A percentile compares a stretch with the other conserved stretches of the same genome.
phyloP scores from a whole-genome alignment of 2,113 vertebrate species.

The Chamaea fasciata region DNA sequence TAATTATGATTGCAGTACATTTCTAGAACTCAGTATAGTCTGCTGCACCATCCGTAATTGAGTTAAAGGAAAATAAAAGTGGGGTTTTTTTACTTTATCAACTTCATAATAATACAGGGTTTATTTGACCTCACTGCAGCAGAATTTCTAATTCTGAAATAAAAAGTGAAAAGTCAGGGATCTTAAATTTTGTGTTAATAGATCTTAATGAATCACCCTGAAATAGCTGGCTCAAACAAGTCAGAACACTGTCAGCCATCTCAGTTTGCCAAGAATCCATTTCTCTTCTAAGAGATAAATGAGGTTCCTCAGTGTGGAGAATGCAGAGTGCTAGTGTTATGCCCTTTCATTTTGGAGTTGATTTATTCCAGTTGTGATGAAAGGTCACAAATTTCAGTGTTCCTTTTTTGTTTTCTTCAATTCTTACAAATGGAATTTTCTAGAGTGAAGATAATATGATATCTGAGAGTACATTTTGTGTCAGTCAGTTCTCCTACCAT shows the following conservation, averaged over 20 bases:
- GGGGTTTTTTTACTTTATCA: constrained; percentile 15
- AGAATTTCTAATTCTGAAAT: constrained; percentile 70
- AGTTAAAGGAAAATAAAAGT: constrained; percentile 36
- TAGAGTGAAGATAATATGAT: neutral
- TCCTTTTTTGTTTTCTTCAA: neutral
- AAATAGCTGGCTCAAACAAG: constrained; percentile 71
- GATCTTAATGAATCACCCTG: constrained; percentile 64
- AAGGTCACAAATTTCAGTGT: constrained; percentile 43
- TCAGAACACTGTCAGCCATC: constrained; percentile 48
- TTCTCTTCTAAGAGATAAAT: constrained; percentile 35
- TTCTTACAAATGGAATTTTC: constrained; percentile 16
- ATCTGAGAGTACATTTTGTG: neutral
- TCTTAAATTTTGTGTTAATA: constrained; percentile 73
- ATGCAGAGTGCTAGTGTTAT: constrained; percentile 10
- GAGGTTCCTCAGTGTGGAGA: constrained; percentile 13
- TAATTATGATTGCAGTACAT: neutral
- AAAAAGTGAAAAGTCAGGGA: constrained; percentile 61
- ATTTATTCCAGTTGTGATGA: constrained; percentile 43
- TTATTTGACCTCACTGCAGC: constrained; percentile 68
- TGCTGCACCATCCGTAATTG: neutral
- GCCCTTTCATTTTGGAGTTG: constrained; percentile 38
- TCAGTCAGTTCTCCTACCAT: neutral
- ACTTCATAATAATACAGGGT: constrained; percentile 53
- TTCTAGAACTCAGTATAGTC: neutral
- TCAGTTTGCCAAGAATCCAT: constrained; percentile 61